Evolutionary conservation across 2,113 vertebrate genomes (phyloP).

Genomic region (Saccopteryx bilineata): DNA sequence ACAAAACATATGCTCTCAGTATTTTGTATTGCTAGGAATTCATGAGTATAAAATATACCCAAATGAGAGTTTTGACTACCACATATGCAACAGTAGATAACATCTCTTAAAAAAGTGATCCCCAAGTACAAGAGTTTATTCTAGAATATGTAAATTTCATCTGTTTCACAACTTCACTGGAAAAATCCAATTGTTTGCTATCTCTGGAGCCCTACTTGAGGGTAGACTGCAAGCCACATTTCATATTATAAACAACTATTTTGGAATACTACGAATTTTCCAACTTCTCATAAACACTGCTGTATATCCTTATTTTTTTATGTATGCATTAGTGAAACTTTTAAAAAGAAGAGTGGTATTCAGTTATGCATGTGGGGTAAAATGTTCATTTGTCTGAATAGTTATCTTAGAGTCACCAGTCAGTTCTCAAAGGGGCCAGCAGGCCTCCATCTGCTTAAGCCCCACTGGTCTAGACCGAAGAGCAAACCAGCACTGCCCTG

Average conservation of each 20-base stretch:
- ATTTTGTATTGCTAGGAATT: constrained; percentile 39
- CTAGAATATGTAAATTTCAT: constrained; percentile 71
- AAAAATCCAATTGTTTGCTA: constrained; percentile 68
- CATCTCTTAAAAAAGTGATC: constrained; percentile 72
- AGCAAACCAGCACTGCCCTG: neutral
- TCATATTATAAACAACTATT: constrained; percentile 59
- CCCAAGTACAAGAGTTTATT: constrained; percentile 65
- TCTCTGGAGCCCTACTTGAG: constrained; percentile 62
- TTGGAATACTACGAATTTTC: constrained; percentile 46
- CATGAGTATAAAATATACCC: constrained; percentile 58
- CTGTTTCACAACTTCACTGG: constrained; percentile 68
- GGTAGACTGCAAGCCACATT: constrained; percentile 48
- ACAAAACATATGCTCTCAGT: neutral
- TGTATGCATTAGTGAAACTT: neutral
- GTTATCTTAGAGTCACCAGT: neutral
- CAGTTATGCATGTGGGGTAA: neutral
- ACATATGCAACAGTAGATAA: constrained; percentile 64
- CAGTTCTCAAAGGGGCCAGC: neutral
- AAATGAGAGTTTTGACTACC: constrained; percentile 63
- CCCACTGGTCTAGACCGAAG: neutral
- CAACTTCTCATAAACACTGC: neutral
- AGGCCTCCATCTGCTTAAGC: neutral
- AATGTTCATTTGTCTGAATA: neutral
- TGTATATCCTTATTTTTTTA: constrained; percentile 9
- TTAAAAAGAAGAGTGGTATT: neutral